Conservation (phyloP, 2,888 invertebrate genomes). For the Standfussiana lucernea region DNA sequence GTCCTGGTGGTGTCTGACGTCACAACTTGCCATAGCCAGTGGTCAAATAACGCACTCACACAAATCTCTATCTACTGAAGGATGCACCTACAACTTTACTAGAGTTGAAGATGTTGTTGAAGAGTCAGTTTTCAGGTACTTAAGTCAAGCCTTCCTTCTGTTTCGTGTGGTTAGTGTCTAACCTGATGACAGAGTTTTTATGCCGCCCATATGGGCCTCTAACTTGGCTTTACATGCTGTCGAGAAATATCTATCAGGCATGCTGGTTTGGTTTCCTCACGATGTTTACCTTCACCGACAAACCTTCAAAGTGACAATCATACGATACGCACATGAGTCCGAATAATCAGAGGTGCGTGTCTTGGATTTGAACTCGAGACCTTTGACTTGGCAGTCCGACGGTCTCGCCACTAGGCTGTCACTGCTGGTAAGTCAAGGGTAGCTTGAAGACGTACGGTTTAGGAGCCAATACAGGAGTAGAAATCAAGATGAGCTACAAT, state of each 20-base stretch:
- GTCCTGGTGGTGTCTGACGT: constrained; percentile 92
- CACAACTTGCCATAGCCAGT: constrained; percentile 91
- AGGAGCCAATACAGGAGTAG: background rate
- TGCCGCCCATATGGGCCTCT: background rate
- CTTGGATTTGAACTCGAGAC: background rate
- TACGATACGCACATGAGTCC: background rate
- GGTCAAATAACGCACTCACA: constrained; percentile 92
- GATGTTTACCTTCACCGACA: background rate
- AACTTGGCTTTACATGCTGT: background rate
- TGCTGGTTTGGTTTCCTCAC: background rate
- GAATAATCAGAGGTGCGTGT: no score
- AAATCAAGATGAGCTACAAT: background rate
- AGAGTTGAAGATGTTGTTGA: constrained; percentile 67
- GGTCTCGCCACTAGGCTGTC: background rate
- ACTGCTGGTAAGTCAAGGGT: background rate
- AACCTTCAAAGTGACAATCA: background rate
- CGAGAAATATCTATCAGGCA: background rate
- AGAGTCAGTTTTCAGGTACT: constrained; percentile 62
- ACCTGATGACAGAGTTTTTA: background rate
- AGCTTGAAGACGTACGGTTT: background rate
- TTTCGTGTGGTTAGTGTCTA: background rate
- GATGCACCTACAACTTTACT: constrained; percentile 92
- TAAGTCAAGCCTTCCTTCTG: constrained; percentile 26
- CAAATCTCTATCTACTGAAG: constrained; percentile 91
- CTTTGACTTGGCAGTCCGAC: background rate